Evolutionary conservation across 1,140 invertebrate species (phyloP), one percentile per base, ranked within the genome.

Genomic region (Trachymyrmex cornetzi): DNA sequence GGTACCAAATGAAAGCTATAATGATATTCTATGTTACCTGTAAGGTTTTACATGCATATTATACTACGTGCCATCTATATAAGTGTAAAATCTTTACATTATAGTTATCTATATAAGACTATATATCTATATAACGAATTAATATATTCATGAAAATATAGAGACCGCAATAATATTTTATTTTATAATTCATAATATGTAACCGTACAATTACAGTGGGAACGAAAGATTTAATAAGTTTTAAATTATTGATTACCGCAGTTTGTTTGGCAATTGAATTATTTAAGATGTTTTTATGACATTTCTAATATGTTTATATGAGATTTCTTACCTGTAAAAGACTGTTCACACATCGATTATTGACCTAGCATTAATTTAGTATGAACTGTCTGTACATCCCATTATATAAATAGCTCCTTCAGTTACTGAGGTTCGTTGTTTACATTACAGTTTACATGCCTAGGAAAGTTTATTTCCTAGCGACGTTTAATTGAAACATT

Each of bases 401-500:
- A 30, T 34, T 59, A 11, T 27, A 79, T 22, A 66, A 79, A 66
- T 50, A 64, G 19, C 24, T 50, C 27, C 44, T 79, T 79, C 48
- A 24, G 4, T 50, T 64, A 48, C 38, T 79, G 24, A 1, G 12
- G 44, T 50, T 63, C 27, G 38, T 44, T 77, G 24, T 24, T 30
- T 64, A 30, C 19, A 27, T 3, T 38, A 30, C 59, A 64, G 12
- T 38, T 34, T 22, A 19, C 59, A 22, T 61, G 44, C 50, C 44
- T 64, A 64, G 27, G 19, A 24, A 44, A 77, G 22, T 34, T 63
- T 19, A 3, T 24, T 64, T n/a, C 16, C 38, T 63, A n/a, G 38
- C 38, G 16, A 77, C 24, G 63, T 66, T 66, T 66, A 66, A 79
- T 79, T 79, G 44, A 79, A 66, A 64, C 44, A 64, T 79, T 79